Conservation (phyloP, 2,113 vertebrate species). For the Eptesicus fuscus region DNA sequence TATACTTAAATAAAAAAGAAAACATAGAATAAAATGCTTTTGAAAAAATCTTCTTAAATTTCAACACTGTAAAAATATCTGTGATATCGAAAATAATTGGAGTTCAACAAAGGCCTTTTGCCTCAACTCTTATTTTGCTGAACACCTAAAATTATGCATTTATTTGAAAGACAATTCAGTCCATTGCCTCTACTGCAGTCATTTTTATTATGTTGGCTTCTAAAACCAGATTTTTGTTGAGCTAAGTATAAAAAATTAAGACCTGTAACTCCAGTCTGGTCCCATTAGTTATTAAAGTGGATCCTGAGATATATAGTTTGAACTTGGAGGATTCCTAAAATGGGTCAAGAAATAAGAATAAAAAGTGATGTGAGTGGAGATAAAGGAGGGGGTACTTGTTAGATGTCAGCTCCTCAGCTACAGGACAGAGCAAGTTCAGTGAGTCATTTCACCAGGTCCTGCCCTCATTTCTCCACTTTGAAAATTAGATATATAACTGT, state of each 20-base stretch:
- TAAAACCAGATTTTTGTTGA: not conserved
- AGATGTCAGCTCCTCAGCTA: not conserved
- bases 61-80: not conserved
- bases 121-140: not conserved
- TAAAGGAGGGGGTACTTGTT: not conserved
- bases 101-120: not conserved
- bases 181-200: not conserved
- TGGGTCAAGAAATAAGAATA: not conserved
- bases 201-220: not conserved
- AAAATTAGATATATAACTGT: not conserved
- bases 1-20: not conserved
- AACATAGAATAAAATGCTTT: not conserved
- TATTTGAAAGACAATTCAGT: constrained; percentile 6
- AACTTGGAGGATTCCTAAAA: not conserved
- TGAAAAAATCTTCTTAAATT: not conserved
- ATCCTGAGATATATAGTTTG: not conserved
- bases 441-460: not conserved
- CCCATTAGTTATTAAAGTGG: not conserved
- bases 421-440: not conserved
- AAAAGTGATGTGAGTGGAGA: not conserved
- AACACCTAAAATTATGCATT: not conserved
- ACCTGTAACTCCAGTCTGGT: not conserved
- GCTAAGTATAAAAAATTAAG: not conserved
- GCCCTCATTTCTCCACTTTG: not conserved
- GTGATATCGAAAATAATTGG: not conserved